Evolutionary conservation across 2,797 vertebrate genomes (phyloP), one percentile per base, ranked within the genome.

Genomic region (Urosaurus nigricauda): DNA sequence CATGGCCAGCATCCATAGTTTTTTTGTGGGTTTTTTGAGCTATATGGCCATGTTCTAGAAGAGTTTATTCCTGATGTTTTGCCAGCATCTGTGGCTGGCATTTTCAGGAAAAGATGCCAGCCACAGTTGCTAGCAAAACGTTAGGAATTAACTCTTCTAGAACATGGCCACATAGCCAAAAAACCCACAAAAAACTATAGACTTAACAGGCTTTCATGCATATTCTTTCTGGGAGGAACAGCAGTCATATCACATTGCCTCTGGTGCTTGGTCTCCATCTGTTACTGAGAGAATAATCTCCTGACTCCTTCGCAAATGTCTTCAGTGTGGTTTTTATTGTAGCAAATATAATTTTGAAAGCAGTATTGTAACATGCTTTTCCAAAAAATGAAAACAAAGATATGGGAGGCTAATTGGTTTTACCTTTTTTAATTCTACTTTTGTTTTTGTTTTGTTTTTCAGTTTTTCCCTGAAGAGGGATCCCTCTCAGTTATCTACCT

Each of bases 381-480:
- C 24, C 65, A 26, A 43, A n/a, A 21, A 1, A 0, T 82, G 26
- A 47, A 68, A 81, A 65, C n/a, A 9, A 84, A 89, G 37, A 6
- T 79, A 71, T 11, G 84, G 14, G 7, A 75, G 65, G 58, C 84
- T 70, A 32, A 74, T 92, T 91, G 65, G 58, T 94, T 86, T 51
- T 51, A 51, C 47, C 9, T 8, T 51, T 63, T 85, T 26, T 63
- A 68, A 73, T 32, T n/a, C 5, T 91, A 90, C 87, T 71, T 90
- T 95, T 95, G 70, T 94, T 94, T 68, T 60, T 95, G 70, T 94
- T 94, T 68, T 60, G 47, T 51, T 90, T 81, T 90, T 94, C 97
- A 99, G 99, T 91, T 96, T 96, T 89, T 97, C 98, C 92, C 95
- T 97, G 60, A 98, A 97, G 93, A 97, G 90, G 87, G 97, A 98